phyloP scores from a whole-genome alignment of 92 coral and sea anemone species.

The Bergia sp. region DNA sequence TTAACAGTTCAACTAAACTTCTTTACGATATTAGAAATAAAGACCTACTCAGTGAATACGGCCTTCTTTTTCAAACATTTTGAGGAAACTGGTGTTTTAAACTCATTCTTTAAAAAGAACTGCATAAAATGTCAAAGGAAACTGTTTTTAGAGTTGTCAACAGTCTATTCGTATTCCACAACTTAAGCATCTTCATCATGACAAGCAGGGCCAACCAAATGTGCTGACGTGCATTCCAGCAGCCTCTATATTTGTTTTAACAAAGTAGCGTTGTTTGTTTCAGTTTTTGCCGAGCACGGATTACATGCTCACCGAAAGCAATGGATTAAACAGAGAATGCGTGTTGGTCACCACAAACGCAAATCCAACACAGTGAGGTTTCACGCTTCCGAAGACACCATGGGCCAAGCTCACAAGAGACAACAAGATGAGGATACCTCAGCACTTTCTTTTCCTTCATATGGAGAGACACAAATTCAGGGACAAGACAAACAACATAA shows the following conservation, averaged over 20 bases:
- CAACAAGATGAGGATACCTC: conserved; percentile 3
- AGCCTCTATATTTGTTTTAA: background rate
- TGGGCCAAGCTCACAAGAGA: conserved; percentile 27
- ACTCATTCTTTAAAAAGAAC: too few relatives aligned
- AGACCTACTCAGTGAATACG: too few relatives aligned
- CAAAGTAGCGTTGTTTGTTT: background rate
- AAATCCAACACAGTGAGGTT: conserved; percentile 10
- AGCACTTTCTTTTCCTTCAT: background rate
- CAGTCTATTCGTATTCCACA: too few relatives aligned
- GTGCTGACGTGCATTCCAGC: background rate
- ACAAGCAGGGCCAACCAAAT: background rate
- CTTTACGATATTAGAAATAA: too few relatives aligned
- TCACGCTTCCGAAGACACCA: background rate
- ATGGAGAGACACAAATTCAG: background rate
- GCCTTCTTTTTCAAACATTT: too few relatives aligned
- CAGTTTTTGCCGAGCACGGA: conserved; percentile 33
- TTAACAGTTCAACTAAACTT: too few relatives aligned
- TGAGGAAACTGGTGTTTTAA: too few relatives aligned
- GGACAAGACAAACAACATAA: background rate
- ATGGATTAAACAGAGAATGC: background rate
- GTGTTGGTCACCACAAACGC: background rate
- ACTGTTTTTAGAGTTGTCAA: too few relatives aligned
- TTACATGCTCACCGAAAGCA: conserved; percentile 10
- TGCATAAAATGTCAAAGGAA: too few relatives aligned
- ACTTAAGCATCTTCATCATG: too few relatives aligned